These are phyloP conservation scores for Barypeithes pellucidus DNA, from an alignment of 2,888 invertebrate genomes.

Conservation along the genomic window DNA sequence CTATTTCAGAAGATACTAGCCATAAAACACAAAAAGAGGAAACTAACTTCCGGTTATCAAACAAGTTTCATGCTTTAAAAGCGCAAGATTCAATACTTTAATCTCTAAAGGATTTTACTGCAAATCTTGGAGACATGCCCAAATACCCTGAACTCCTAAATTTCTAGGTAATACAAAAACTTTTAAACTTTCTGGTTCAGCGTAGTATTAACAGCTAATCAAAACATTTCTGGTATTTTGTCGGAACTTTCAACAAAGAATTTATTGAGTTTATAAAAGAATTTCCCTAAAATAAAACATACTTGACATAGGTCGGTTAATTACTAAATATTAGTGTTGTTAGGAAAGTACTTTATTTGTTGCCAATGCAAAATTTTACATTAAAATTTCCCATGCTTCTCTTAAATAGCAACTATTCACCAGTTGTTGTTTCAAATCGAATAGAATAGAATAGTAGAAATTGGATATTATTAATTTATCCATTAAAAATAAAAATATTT, in stretches of 20 bases:
- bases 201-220: conserved; percentile 10
- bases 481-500: too few relatives aligned
- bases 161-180: conserved; percentile 5
- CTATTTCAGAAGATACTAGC: too few relatives aligned
- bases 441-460: too few relatives aligned
- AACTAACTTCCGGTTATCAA: neutral
- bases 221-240: neutral
- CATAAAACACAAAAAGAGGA: neutral
- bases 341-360: too few relatives aligned
- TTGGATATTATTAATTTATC: too few relatives aligned
- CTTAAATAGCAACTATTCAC: too few relatives aligned
- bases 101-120: conserved; percentile 10
- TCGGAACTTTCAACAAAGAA: neutral
- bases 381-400: too few relatives aligned
- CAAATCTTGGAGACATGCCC: conserved; percentile 15
- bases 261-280: neutral
- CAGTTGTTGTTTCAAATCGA: too few relatives aligned
- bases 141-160: conserved; percentile 1
- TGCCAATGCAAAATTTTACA: too few relatives aligned
- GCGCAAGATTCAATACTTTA: neutral
- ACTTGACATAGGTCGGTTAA: too few relatives aligned
- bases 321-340: too few relatives aligned
- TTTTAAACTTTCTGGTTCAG: conserved; percentile 6
- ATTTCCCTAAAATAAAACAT: too few relatives aligned
- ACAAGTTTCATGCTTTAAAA: conserved; percentile 3